Conservation (phyloP, 2,797 vertebrate species). For the Myotis findleyi region DNA sequence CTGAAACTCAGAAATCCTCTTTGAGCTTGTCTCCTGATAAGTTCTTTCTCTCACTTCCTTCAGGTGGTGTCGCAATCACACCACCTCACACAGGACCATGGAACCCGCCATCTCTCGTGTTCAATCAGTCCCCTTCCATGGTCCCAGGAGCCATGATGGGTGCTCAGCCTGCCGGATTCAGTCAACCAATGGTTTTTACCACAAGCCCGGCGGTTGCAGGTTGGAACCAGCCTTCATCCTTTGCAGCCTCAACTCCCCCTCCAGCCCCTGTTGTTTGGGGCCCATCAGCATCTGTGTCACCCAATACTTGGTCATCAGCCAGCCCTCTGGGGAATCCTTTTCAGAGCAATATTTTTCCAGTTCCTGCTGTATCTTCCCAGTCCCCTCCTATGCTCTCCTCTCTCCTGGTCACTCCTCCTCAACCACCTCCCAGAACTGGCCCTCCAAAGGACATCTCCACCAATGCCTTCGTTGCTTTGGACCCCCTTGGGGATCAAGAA, state of each 20-base stretch:
- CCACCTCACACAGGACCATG: conserved; percentile 87
- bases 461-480: conserved; percentile 94
- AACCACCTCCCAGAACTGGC: conserved; percentile 90
- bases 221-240: conserved; percentile 91
- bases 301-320: conserved; percentile 89
- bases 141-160: conserved; percentile 84
- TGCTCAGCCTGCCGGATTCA: conserved; percentile 83
- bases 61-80: conserved; percentile 90
- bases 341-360: conserved; percentile 87
- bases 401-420: conserved; percentile 84
- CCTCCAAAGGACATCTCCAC: conserved; percentile 89
- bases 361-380: conserved; percentile 75
- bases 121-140: conserved; percentile 82
- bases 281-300: conserved; percentile 79
- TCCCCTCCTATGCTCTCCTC: conserved; percentile 80
- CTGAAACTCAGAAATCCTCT: neutral
- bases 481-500: conserved; percentile 96
- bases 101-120: conserved; percentile 87
- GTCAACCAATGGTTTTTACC: conserved; percentile 88
- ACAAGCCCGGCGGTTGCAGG: conserved; percentile 84
- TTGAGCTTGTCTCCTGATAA: neutral
- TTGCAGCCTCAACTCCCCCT: conserved; percentile 81
- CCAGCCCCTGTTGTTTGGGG: conserved; percentile 89
- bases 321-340: conserved; percentile 90
- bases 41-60: conserved; percentile 23